Percentiles rank a stretch among this genome's conserved stretches.
Evolutionary conservation across 2,797 vertebrate species (phyloP).

Genomic region (Aselliscus stoliczkanus): DNA sequence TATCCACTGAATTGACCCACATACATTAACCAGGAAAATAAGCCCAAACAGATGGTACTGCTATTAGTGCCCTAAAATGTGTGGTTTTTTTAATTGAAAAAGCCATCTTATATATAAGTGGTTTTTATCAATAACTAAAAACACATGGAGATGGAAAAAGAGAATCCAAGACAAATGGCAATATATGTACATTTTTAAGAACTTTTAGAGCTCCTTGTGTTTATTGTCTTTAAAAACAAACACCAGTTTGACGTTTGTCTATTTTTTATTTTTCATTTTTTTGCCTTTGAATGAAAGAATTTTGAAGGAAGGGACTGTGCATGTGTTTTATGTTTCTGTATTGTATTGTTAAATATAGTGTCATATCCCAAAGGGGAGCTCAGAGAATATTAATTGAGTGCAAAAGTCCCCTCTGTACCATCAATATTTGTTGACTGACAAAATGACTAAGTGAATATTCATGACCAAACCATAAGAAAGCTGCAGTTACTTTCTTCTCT

Average conservation of each 20-base stretch:
- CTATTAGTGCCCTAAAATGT: conserved; percentile 41
- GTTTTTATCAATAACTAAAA: conserved; percentile 59
- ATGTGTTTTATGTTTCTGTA: conserved; percentile 48
- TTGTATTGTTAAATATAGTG: conserved; percentile 34
- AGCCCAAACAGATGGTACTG: conserved; percentile 30
- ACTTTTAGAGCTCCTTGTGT: neutral
- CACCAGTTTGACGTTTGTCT: neutral
- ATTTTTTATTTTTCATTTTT: neutral
- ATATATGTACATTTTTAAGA: conserved; percentile 18
- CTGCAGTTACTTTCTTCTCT: conserved; percentile 21
- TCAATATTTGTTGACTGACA: conserved; percentile 30
- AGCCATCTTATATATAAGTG: conserved; percentile 45
- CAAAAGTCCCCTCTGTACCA: neutral
- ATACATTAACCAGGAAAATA: conserved; percentile 41
- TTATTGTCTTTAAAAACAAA: conserved; percentile 54
- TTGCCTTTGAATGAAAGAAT: conserved; percentile 23
- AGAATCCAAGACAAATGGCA: conserved; percentile 31
- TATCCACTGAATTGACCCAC: conserved; percentile 1
- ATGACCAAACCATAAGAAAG: conserved; percentile 45
- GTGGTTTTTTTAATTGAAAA: conserved; percentile 36
- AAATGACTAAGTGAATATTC: conserved; percentile 44
- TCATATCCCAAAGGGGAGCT: neutral
- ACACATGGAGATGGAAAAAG: conserved; percentile 11
- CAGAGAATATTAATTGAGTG: conserved; percentile 23
- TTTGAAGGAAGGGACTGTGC: neutral